A percentile compares a stretch with the other conserved stretches of the same genome.
phyloP scores from a whole-genome alignment of 2,888 invertebrate species.

The Cephus pygmeus region DNA sequence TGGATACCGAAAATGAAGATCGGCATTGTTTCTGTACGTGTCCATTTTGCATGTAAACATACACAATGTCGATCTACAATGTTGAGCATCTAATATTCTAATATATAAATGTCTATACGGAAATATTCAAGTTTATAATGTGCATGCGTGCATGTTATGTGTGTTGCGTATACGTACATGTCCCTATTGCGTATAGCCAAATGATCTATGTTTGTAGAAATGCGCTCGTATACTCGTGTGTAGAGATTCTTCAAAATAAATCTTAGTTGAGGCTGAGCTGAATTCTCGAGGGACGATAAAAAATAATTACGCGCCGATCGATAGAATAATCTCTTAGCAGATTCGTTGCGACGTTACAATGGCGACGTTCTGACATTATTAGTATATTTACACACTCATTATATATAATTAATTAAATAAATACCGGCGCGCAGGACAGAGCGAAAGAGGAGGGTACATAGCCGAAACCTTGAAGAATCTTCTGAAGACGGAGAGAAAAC shows the following conservation, averaged over 20 bases:
- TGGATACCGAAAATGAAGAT: neutral
- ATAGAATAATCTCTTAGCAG: neutral
- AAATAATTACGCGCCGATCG: neutral
- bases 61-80: neutral
- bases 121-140: neutral
- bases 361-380: neutral
- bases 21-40: no score
- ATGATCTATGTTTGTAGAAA: constrained; percentile 17
- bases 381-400: neutral
- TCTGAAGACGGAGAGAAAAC: neutral
- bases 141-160: constrained; percentile 4
- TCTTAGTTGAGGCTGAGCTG: neutral
- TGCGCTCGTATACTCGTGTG: neutral
- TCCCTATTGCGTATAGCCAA: constrained; percentile 3
- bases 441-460: neutral
- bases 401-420: neutral
- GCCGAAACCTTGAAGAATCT: neutral
- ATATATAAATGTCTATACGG: neutral
- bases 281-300: neutral
- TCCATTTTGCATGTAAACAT: neutral
- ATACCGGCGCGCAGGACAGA: neutral
- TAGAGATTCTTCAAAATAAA: neutral
- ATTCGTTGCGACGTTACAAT: neutral
- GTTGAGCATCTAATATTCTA: neutral
- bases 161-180: constrained; percentile 11